Base-by-base conservation (phyloP, 2,888 invertebrate species). In the Aphidius colemani region DNA sequence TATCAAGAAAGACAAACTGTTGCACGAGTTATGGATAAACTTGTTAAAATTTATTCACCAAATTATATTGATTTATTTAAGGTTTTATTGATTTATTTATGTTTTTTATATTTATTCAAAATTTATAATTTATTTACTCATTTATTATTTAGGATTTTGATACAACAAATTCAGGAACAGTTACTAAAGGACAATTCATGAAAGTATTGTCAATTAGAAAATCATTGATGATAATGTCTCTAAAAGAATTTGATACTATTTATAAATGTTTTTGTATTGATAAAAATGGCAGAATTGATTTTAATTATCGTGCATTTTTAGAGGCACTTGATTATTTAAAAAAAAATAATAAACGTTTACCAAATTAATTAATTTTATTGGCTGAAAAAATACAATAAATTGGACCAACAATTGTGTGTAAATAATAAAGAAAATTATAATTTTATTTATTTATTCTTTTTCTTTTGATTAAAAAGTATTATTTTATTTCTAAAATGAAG, bases 181-280 rank as follows among this genome's bases (percentile, higher is more conserved):
- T 92, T 41, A 85, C 88, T 11, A 85, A 85, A 70, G 86, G 86
- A 73, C 85, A 87, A 69, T 87, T 91, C 78, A 83, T 88, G 71
- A 88, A 90, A 72, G 89, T 88, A 57, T 83, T 93, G 50, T 86
- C 88, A 40, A 78, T 86, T 45, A 86, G 91, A 66, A 86, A 86
- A 44, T 85, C 92, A 85, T 84, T 89, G 71, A 81, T 86, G 74
- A 80, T 88, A 72, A 83, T 92, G 61, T 89, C 89, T 57, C 85
- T 86, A 65, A 85, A 86, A 43, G 92, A 93, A 81, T 84, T 91
- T 18, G 88, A 90, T 64, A 82, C 87, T n/a, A 73, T 92, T 65
- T 88, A 88, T 83, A 91, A 91, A 82, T 90, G 91, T 81, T 93
- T 92, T 81, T 87, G 89, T 53, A 86, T 88, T 71, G 86, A 86